Base-by-base conservation (phyloP, 2,113 vertebrate genomes). In the Bagarius yarrelli region DNA sequence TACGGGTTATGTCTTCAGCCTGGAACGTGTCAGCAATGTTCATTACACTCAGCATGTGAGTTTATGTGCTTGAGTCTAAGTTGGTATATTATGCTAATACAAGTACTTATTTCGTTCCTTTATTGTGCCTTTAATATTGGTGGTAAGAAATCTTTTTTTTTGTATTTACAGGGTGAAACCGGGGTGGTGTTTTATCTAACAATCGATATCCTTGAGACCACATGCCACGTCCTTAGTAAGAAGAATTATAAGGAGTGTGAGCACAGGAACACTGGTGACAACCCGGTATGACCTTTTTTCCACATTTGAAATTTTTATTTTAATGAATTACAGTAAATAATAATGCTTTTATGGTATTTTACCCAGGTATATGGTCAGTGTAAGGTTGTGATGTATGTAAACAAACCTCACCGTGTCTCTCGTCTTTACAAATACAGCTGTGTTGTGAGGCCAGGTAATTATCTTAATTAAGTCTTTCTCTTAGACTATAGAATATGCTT, bases 291-390 rank as follows among this genome's bases (percentile, higher is more conserved):
- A 23, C 4, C 2, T 69, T 5, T 32, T 34, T 57, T 8, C 1
- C 55, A 5, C 3, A 53, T 19, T 78, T 47, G 23, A 55, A 40
- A 8, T 59, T 81, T 30, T 18, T 34, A 60, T 67, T 69, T 15
- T 57, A 27, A 13, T 25, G 53, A 13, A 19, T 8, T 12, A 56
- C 60, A 8, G 44, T 57, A 61, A 8, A 64, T 30, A 2, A 47
- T 25, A 55, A 19, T 44, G n/a, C 13, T 30, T 66, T 83, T 30
- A 81, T 14, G 18, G n/a, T 70, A 63, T 66, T 70, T 30, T 60
- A 1, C 4, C 60, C 86, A 94, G 93, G 87, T 92, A 0, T 93
- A 93, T 47, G 93, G 93, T 64, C 90, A 89, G 71, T 94, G 93
- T 81, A 91, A 91, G 79, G 89, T 87, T 32, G 79, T 66, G 11